These are phyloP conservation scores for Lamproptera curius DNA, from an alignment of 2,888 invertebrate genomes.

Conservation along the genomic window DNA sequence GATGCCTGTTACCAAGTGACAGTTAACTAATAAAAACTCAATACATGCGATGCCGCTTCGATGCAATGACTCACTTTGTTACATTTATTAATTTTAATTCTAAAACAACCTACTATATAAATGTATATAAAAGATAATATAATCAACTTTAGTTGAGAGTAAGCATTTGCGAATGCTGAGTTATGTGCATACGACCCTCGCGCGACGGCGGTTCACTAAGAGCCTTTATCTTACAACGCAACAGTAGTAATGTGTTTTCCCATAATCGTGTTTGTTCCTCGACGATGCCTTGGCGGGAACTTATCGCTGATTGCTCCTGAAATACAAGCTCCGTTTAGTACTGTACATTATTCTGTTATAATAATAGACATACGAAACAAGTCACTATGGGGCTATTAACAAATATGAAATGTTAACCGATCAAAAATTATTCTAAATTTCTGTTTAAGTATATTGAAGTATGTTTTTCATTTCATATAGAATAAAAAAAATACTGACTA, in stretches of 20 bases:
- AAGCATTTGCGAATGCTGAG: constrained; percentile 80
- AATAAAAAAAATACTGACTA: no score
- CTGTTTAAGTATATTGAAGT: no score
- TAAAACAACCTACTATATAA: background rate
- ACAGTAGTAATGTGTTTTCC: constrained; percentile 64
- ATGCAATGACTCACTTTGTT: no score
- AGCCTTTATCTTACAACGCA: constrained; percentile 76
- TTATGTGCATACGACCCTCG: constrained; percentile 78
- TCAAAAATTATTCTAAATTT: no score
- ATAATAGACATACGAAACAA: no score
- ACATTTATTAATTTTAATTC: no score
- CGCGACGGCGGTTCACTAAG: constrained; percentile 69
- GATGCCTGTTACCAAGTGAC: background rate
- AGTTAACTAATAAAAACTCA: background rate
- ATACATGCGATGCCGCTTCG: background rate
- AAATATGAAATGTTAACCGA: no score
- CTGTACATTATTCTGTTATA: no score
- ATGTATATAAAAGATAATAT: background rate
- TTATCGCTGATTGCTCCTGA: constrained; percentile 67
- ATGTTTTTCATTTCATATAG: no score
- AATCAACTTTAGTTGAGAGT: constrained; percentile 59
- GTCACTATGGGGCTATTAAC: no score
- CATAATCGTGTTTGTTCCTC: constrained; percentile 66
- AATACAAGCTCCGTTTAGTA: no score
- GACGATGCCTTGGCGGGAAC: constrained; percentile 66